Percentiles rank a stretch among this genome's conserved stretches.
Conservation (phyloP, 2,888 invertebrate genomes). For the Clusia tigrina region DNA sequence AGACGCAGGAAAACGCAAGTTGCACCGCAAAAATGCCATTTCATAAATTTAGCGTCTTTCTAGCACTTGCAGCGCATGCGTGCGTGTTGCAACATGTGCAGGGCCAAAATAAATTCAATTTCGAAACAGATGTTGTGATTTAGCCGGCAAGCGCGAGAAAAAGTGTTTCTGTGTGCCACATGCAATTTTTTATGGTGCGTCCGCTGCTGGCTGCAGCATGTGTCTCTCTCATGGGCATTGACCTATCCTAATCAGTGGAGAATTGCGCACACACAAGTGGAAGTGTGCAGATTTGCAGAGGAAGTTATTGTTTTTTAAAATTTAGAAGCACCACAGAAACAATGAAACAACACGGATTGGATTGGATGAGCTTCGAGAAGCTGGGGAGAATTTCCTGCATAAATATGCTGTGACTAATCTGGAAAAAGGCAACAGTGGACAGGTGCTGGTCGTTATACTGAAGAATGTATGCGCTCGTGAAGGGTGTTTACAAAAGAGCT, state of each 20-base stretch:
- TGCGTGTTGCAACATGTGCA: conserved; percentile 2
- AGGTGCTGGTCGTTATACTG: too few relatives aligned
- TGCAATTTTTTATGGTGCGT: conserved; percentile 31
- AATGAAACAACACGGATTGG: too few relatives aligned
- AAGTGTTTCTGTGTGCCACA: conserved; percentile 39
- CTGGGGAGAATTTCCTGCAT: too few relatives aligned
- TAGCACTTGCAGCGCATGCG: background rate
- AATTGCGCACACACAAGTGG: too few relatives aligned
- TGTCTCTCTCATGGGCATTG: conserved; percentile 37
- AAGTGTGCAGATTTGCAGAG: too few relatives aligned
- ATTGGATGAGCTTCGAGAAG: too few relatives aligned
- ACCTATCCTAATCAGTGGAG: conserved; percentile 45
- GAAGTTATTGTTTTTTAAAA: too few relatives aligned
- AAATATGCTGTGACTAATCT: too few relatives aligned
- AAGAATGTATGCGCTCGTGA: too few relatives aligned
- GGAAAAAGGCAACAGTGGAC: too few relatives aligned
- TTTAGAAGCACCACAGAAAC: too few relatives aligned
- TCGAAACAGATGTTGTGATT: background rate
- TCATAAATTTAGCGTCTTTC: conserved; percentile 11
- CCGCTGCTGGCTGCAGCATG: conserved; percentile 18
- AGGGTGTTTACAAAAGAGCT: too few relatives aligned
- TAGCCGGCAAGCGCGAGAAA: conserved; percentile 29
- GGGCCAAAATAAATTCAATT: conserved; percentile 26
- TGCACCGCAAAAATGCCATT: conserved; percentile 22
- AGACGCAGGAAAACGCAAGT: background rate